phyloP scores from a whole-genome alignment of 2,113 vertebrate species.

The Dolichotis patagonum region DNA sequence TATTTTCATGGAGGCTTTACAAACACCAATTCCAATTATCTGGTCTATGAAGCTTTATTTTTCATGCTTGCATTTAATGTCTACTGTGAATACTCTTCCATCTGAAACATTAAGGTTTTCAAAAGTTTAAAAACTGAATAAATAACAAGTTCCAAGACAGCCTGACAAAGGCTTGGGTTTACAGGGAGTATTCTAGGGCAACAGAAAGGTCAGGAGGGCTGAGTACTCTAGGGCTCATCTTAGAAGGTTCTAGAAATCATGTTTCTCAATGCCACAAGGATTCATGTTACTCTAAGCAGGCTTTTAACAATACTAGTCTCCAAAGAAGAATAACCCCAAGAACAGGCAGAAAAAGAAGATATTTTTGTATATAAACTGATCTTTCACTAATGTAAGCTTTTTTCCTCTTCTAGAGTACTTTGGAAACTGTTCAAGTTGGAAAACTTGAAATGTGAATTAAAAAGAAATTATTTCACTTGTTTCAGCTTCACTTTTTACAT shows the following conservation, averaged over 20 bases:
- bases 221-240: not conserved
- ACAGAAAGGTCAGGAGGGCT: not conserved
- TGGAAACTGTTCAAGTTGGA: not conserved
- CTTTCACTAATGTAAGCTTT: not conserved
- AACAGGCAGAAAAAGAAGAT: not conserved
- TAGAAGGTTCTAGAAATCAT: not conserved
- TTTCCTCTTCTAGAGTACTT: conserved; percentile 21
- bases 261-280: not conserved
- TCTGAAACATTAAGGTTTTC: conserved; percentile 15
- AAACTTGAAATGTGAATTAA: conserved; percentile 23
- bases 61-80: conserved; percentile 53
- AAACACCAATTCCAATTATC: conserved; percentile 67
- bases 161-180: not conserved
- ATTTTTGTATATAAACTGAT: not conserved
- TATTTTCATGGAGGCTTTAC: conserved; percentile 75
- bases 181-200: no score
- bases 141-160: not conserved
- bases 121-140: not conserved
- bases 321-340: not conserved
- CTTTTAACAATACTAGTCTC: not conserved
- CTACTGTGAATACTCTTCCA: not conserved
- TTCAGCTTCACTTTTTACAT: not conserved
- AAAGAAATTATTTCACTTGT: not conserved
- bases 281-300: not conserved
- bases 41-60: conserved; percentile 4